These are phyloP conservation scores for Drosophila jambulina DNA, from an alignment of 1,140 invertebrate genomes.

Conservation along the genomic window DNA sequence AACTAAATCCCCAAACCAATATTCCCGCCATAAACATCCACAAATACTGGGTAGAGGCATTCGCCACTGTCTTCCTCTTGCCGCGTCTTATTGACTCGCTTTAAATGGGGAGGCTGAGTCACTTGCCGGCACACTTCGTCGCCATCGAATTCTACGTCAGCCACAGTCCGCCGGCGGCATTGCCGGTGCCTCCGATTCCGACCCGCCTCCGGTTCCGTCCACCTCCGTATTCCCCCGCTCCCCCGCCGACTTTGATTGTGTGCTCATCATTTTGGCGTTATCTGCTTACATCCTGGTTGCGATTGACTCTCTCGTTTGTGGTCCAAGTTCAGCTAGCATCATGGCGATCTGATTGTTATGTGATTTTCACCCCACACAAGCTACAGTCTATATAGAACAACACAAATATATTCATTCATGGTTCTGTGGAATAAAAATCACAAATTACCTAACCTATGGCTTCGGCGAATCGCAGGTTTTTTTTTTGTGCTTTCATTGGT, in stretches of 20 bases:
- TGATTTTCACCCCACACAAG: slow-evolving; percentile 6
- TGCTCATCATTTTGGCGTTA: slow-evolving; percentile 19
- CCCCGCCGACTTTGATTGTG: slow-evolving; percentile 6
- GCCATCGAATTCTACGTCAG: slow-evolving; percentile 49
- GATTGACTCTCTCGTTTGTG: slow-evolving; percentile 20
- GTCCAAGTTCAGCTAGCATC: slow-evolving; percentile 33
- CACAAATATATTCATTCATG: slow-evolving; percentile 29
- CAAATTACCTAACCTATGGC: slow-evolving; percentile 9
- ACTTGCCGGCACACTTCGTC: slow-evolving; percentile 52
- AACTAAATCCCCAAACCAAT: neutral
- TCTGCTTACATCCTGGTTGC: slow-evolving; percentile 43
- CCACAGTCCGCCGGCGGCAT: slow-evolving; percentile 4
- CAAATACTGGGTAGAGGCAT: slow-evolving; percentile 11
- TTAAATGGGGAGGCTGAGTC: slow-evolving; percentile 46
- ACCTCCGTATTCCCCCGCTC: neutral
- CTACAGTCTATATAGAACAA: neutral
- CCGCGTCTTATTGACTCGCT: slow-evolving; percentile 30
- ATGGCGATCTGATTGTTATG: slow-evolving; percentile 6
- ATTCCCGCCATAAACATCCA: neutral
- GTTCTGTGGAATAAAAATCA: slow-evolving; percentile 11
- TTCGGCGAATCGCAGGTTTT: slow-evolving; percentile 27
- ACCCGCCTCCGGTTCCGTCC: slow-evolving; percentile 1
- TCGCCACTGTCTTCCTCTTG: slow-evolving; percentile 6
- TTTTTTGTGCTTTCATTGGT: neutral
- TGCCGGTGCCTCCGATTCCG: slow-evolving; percentile 11